Evolutionary conservation across 2,113 vertebrate species (phyloP).

Genomic region (Lates calcarifer): DNA sequence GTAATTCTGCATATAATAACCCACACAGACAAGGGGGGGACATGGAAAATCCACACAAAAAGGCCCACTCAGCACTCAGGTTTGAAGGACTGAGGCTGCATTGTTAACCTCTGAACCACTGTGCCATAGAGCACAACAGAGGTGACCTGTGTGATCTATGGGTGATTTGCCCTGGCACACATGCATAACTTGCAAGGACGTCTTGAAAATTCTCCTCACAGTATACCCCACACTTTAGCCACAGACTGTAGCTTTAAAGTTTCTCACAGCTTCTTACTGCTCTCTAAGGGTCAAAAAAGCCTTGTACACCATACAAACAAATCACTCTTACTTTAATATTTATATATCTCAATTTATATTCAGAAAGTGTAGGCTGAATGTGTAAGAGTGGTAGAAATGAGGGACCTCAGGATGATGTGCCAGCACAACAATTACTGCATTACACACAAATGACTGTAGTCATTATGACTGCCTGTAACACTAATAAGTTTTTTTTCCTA

Average conservation of each 20-base stretch:
- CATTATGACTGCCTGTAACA: conserved; percentile 21
- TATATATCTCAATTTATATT: conserved; percentile 41
- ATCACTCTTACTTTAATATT: conserved; percentile 49
- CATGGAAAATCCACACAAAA: background rate
- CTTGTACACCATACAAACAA: conserved; percentile 21
- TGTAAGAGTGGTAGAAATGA: conserved; percentile 32
- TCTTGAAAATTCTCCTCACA: conserved; percentile 16
- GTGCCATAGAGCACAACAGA: background rate
- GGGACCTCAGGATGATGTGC: background rate
- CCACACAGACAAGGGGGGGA: background rate
- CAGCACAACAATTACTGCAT: conserved; percentile 17
- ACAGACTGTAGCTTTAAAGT: conserved; percentile 18
- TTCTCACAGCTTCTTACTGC: background rate
- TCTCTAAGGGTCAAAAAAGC: conserved; percentile 35
- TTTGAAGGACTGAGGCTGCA: background rate
- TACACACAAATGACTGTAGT: conserved; percentile 27
- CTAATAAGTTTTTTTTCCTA: conserved; percentile 19
- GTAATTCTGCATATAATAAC: background rate
- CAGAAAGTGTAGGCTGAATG: conserved; percentile 29
- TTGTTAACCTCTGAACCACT: background rate
- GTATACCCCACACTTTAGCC: conserved; percentile 13
- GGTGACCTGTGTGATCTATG: conserved; percentile 3
- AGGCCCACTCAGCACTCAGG: background rate
- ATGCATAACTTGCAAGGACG: background rate
- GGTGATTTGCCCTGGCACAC: conserved; percentile 16